Evolutionary conservation across 2,888 invertebrate species (phyloP).

Genomic region (Xestia sexstrigata): DNA sequence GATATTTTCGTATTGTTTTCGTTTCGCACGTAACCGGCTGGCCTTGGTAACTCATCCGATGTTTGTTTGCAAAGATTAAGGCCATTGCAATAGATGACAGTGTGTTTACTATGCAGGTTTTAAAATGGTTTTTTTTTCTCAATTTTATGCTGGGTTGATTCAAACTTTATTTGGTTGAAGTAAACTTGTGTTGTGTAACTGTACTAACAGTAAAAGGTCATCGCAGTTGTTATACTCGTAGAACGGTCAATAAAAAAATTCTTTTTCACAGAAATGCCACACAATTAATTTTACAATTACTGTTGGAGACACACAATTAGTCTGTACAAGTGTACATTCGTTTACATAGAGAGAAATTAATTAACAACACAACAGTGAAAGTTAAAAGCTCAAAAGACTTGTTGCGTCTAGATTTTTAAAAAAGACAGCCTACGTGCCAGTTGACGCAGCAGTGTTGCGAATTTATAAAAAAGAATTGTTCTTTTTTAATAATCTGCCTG

Average conservation of each 20-base stretch:
- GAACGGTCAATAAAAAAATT: neutral
- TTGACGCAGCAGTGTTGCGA: neutral
- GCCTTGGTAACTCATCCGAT: slow-evolving; percentile 55
- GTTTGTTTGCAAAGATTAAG: slow-evolving; percentile 44
- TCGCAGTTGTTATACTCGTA: neutral
- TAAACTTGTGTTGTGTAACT: neutral
- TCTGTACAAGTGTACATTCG: slow-evolving; percentile 22
- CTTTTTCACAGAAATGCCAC: neutral
- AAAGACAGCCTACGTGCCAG: slow-evolving; percentile 25
- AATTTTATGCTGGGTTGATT: neutral
- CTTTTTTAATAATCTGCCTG: neutral
- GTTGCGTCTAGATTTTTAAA: slow-evolving; percentile 24
- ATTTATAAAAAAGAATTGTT: slow-evolving; percentile 13
- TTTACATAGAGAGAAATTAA: slow-evolving; percentile 47
- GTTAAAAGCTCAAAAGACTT: slow-evolving; percentile 28
- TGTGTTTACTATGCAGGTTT: slow-evolving; percentile 49
- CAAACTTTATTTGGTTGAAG: slow-evolving; percentile 1
- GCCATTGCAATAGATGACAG: slow-evolving; percentile 49
- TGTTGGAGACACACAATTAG: slow-evolving; percentile 7
- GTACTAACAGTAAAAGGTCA: neutral
- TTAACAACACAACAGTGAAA: slow-evolving; percentile 47
- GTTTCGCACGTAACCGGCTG: slow-evolving; percentile 52
- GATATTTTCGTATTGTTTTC: slow-evolving; percentile 62
- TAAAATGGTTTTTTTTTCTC: slow-evolving; percentile 24
- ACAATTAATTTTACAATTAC: slow-evolving; percentile 23